Evolutionary conservation across 2,888 invertebrate genomes (phyloP).

Genomic region (Auanema freiburgensis): DNA sequence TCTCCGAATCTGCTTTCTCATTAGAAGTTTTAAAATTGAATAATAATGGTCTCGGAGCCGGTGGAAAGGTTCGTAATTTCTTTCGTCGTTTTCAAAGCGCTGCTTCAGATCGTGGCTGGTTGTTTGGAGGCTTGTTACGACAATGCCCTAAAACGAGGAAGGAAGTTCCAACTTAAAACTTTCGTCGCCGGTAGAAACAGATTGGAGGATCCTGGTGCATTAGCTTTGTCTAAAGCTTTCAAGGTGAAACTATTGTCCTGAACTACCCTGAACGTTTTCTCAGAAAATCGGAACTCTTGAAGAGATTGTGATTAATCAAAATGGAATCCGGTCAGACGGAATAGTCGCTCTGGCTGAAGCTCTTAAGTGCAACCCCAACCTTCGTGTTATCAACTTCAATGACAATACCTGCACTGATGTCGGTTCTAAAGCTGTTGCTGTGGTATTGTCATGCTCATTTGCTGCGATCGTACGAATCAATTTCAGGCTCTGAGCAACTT

Average conservation of each 20-base stretch:
- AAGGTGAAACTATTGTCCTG: slow-evolving; percentile 68
- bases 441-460: too few species aligned
- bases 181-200: slow-evolving; percentile 92
- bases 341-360: slow-evolving; percentile 76
- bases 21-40: slow-evolving; percentile 82
- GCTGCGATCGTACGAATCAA: not conserved
- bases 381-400: slow-evolving; percentile 83
- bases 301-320: slow-evolving; percentile 91
- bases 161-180: slow-evolving; percentile 77
- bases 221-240: slow-evolving; percentile 81
- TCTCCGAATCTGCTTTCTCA: slow-evolving; percentile 81
- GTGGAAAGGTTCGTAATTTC: slow-evolving; percentile 72
- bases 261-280: slow-evolving; percentile 40
- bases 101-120: slow-evolving; percentile 39
- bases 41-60: slow-evolving; percentile 93
- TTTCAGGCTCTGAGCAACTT: slow-evolving; percentile 73
- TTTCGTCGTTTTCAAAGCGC: not conserved
- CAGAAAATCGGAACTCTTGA: slow-evolving; percentile 81
- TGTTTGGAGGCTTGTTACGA: slow-evolving; percentile 43
- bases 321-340: slow-evolving; percentile 88
- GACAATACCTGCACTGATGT: slow-evolving; percentile 85
- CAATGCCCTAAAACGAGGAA: slow-evolving; percentile 29
- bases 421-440: slow-evolving; percentile 79
- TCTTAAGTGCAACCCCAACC: slow-evolving; percentile 72
- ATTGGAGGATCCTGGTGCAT: slow-evolving; percentile 89